Evolutionary conservation across 2,113 vertebrate genomes (phyloP).

Genomic region (Mystacornis crossleyi): DNA sequence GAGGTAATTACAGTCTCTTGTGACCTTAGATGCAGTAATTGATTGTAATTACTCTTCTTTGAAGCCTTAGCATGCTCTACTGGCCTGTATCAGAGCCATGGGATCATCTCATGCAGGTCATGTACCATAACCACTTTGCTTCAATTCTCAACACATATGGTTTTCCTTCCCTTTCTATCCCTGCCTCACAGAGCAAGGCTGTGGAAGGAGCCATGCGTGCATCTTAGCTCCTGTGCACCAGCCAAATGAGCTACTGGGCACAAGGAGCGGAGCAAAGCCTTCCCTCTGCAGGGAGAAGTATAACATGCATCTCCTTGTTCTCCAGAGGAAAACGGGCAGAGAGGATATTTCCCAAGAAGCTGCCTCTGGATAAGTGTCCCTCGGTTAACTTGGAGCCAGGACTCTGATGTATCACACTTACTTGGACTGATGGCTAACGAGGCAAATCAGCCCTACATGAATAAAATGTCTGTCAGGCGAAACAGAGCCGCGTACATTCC

Average conservation of each 20-base stretch:
- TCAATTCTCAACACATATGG: neutral
- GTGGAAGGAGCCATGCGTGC: neutral
- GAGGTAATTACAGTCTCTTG: neutral
- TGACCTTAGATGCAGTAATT: neutral
- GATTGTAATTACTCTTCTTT: neutral
- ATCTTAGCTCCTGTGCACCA: neutral
- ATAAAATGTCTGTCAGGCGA: slow-evolving; percentile 13
- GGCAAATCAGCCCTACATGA: neutral
- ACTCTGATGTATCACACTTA: neutral
- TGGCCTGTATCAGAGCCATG: neutral
- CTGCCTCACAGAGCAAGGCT: neutral
- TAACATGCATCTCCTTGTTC: neutral
- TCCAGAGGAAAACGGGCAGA: neutral
- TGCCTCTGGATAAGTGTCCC: neutral
- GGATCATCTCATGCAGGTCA: neutral
- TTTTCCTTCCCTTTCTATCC: neutral
- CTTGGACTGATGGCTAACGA: neutral
- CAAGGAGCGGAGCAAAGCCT: neutral
- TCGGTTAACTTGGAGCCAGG: neutral
- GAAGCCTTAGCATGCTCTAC: neutral
- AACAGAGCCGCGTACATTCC: neutral
- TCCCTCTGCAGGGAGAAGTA: neutral
- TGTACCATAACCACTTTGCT: neutral
- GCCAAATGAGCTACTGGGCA: neutral
- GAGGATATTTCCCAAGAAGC: neutral